Evolutionary conservation across 1,140 invertebrate species (phyloP), one percentile per base, ranked within the genome.

Genomic region (Heliconius congener): DNA sequence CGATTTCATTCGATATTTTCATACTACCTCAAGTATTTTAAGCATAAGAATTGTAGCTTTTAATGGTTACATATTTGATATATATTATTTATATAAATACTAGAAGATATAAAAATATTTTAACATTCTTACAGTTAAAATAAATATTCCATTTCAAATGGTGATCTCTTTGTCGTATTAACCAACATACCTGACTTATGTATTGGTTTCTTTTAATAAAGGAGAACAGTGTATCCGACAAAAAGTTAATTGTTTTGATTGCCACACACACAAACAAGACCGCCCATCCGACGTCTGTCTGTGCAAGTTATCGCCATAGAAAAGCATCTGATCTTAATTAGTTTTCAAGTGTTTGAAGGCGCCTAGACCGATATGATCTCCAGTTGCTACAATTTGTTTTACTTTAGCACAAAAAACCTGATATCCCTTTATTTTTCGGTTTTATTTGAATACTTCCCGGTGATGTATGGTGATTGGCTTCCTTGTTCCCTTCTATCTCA

Each of bases 241-340:
- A 94, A 93, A 93, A 93, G 89, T 94, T 93, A 94, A 92, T 94
- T 94, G 93, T 94, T 94, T 94, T 92, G 90, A 91, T 91, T 89
- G 92, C 87, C 90, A 89, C 23, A 89, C 90, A 92, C 88, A 93
- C 86, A 92, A 91, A 91, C 86, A 90, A 83, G 85, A 85, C 88
- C 85, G 86, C 79, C 55, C 76, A 71, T 77, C 75, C 76, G 82
- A 79, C 87, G 88, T 89, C 88, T 83, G 90, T 91, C 90, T 84
- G 85, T 79, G 83, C 85, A 85, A 90, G 89, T 93, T 94, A 94
- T 94, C 93, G 90, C 88, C 86, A 87, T 91, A 91, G 92, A 91
- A 94, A 93, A 93, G 90, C 92, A 86, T 86, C 89, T 89, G 92
- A 94, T 94, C 93, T 93, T 94, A 94, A 94, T 94, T 94, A 93